Evolutionary conservation across 2,113 vertebrate genomes (phyloP), one percentile per base, ranked within the genome.

Genomic region (Atlantisia rogersi): DNA sequence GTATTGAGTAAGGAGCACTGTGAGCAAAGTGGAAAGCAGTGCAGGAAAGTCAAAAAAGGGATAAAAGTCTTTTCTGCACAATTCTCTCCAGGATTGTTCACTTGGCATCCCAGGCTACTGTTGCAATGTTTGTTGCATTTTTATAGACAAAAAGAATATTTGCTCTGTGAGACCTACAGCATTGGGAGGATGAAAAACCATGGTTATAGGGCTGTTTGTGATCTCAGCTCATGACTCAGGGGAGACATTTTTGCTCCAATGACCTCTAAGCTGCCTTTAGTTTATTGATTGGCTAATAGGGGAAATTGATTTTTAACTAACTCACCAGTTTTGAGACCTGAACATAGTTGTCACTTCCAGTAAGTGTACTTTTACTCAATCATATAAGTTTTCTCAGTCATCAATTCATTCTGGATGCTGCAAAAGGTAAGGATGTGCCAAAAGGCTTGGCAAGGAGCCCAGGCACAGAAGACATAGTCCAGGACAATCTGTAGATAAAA

Each of bases 241-340:
- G 60, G 89, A 83, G 58, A 63, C 42, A 37, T 53, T 91, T 73
- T 21, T 96, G 77, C 89, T 86, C 92, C 77, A 31, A 5, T 94
- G 75, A 95, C 92, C 94, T 92, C 95, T 86, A 84, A 96, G 78
- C 53, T 90, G 85, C 69, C 75, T 88, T 92, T 74, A 93, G 64
- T 35, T 95, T 96, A 97, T 86, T 93, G 74, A 97, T 96, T 95
- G 85, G 78, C 92, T 97, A 95, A 94, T 68, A 96, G 84, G 81
- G 87, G 87, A 94, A 92, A 97, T 94, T 92, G 94, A 96, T 92
- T 96, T 97, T 93, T 85, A 94, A 95, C 90, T 83, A 85, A 94
- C 91, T 96, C 63, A 52, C 86, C 55, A 28, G 71, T 92, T 94
- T 94, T 86, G 64, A 81, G 91, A 78, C 52, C 70, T 58, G 42